Evolutionary conservation across 2,888 invertebrate species (phyloP).

Genomic region (Ophion obscuratus): DNA sequence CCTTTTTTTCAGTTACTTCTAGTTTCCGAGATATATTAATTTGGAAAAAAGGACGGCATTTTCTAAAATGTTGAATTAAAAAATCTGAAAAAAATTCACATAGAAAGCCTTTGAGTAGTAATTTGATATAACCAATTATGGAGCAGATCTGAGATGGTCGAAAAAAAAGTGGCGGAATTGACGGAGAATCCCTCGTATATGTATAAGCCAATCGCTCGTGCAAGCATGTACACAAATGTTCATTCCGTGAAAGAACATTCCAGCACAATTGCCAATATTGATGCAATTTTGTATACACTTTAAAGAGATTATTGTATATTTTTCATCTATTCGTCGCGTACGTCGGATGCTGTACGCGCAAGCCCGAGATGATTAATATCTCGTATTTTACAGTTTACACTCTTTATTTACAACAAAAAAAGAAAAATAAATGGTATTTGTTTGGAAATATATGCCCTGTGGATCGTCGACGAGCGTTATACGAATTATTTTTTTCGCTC

Average conservation of each 20-base stretch:
- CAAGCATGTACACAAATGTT: constrained; percentile 60
- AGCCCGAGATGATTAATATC: constrained; percentile 28
- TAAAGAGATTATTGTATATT: constrained; percentile 65
- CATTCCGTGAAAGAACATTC: constrained; percentile 64
- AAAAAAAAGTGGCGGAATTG: no score
- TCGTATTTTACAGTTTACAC: constrained; percentile 53
- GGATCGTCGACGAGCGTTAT: constrained; percentile 36
- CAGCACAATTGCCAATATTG: constrained; percentile 62
- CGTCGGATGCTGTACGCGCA: constrained; percentile 13
- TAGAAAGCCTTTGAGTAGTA: no score
- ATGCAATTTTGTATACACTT: constrained; percentile 63
- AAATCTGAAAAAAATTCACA: no score
- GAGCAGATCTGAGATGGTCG: no score
- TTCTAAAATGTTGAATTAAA: no score
- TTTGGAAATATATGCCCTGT: constrained; percentile 22
- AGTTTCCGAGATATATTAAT: no score
- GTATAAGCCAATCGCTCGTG: constrained; percentile 23
- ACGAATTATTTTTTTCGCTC: constrained; percentile 38
- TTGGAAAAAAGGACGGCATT: no score
- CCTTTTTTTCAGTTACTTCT: no score
- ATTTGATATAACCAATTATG: no score
- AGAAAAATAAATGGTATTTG: constrained; percentile 19
- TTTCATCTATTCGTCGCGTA: constrained; percentile 54
- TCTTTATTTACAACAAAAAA: constrained; percentile 43
- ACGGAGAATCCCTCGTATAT: no score